A percentile compares a stretch with the other conserved stretches of the same genome.
Conservation (phyloP, 2,113 vertebrate species). For the Poeciliopsis occidentalis region DNA sequence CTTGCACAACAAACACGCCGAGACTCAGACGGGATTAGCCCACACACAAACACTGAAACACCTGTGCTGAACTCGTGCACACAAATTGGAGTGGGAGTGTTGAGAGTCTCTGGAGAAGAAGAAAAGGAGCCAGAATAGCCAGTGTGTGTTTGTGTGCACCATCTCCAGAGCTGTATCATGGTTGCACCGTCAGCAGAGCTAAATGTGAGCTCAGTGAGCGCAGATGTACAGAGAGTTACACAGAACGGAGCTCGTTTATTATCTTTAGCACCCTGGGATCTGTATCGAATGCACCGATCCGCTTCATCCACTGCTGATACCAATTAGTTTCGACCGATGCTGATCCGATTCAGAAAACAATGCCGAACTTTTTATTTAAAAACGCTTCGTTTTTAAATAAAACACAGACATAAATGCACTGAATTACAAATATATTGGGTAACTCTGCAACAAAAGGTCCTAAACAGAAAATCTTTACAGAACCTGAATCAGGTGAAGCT, state of each 20-base stretch:
- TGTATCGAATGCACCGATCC: no score
- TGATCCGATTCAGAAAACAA: no score
- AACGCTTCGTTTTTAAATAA: no score
- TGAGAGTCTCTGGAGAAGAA: constrained; percentile 33
- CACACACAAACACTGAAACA: constrained; percentile 40
- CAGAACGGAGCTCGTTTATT: constrained; percentile 38
- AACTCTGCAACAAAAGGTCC: no score
- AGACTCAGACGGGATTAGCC: constrained; percentile 44
- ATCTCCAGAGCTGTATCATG: constrained; percentile 40
- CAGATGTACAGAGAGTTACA: constrained; percentile 21
- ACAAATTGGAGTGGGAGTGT: constrained; percentile 42
- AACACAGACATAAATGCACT: no score
- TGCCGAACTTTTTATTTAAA: no score
- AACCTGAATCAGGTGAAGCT: no score
- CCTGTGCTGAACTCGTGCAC: constrained; percentile 33
- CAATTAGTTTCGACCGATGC: no score
- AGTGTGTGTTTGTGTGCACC: constrained; percentile 22
- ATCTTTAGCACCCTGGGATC: constrained; percentile 20
- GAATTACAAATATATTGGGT: no score
- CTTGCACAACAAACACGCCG: constrained; percentile 9
- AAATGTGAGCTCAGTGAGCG: constrained; percentile 27
- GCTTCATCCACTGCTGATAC: no score
- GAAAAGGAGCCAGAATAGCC: constrained; percentile 23
- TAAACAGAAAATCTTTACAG: no score
- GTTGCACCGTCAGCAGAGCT: constrained; percentile 48